phyloP scores from a whole-genome alignment of 2,797 vertebrate genomes.

The Mormyrus proboscirostris region DNA sequence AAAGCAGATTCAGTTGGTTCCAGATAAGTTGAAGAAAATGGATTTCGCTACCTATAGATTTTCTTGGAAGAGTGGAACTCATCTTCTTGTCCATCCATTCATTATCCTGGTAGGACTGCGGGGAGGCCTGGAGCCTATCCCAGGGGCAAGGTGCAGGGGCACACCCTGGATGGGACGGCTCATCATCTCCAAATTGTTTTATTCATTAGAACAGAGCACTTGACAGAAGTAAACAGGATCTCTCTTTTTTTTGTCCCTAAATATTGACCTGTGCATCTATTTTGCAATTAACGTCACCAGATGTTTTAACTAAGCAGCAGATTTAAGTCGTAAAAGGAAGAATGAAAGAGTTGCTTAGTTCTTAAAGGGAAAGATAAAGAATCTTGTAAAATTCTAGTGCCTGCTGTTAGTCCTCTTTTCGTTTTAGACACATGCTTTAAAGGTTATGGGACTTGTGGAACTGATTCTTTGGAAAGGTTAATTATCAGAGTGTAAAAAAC shows the following conservation, averaged over 20 bases:
- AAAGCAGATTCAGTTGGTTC: neutral
- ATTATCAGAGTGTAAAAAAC: neutral
- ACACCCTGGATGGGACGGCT: neutral
- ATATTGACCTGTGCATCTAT: constrained; percentile 1
- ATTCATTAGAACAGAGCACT: neutral
- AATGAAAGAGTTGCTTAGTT: constrained; percentile 3
- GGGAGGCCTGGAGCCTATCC: neutral
- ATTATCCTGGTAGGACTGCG: neutral
- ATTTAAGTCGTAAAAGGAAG: neutral
- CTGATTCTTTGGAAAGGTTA: neutral
- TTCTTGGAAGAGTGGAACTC: neutral
- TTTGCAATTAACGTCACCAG: neutral
- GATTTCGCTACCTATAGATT: neutral
- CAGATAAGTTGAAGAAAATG: neutral
- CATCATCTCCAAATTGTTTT: neutral
- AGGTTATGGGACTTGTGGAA: constrained; percentile 10
- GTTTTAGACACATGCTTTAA: constrained; percentile 18
- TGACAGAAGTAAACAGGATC: neutral
- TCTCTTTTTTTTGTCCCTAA: neutral
- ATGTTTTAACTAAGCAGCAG: neutral
- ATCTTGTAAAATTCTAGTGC: neutral
- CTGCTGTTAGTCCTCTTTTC: neutral
- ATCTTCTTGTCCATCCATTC: neutral
- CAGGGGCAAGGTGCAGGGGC: neutral
- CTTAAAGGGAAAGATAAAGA: neutral